Evolutionary conservation across 1,140 invertebrate species (phyloP), one percentile per base, ranked within the genome.

Genomic region (Pachyrhynchus sulphureomaculatus): DNA sequence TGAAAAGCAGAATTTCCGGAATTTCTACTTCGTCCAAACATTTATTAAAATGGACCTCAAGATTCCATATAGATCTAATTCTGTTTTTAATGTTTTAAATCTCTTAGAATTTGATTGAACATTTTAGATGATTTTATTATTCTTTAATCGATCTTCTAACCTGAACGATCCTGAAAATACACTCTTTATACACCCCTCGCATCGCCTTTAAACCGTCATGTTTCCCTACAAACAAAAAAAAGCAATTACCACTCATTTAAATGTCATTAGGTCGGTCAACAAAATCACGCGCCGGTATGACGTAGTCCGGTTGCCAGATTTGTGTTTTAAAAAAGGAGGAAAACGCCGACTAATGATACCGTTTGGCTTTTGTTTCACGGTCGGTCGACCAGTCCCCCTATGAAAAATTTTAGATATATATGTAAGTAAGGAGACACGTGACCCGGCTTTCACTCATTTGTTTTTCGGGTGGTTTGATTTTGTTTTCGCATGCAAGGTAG

Each of bases 351-450:
- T 59, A 59, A 59, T 59, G 56, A 59, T 24, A 49, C 56, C 56
- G 56, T 59, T 59, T 59, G 45, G 56, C 56, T 49, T 59, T 59
- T 59, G 56, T 59, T 59, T 59, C 45, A 59, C 56, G 56, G 56
- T 48, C 56, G 56, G 47, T 4, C 56, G 45, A 21, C 15, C 44
- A 10, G 12, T 13, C 10, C 18, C 52, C 29, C 54, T 18, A 15
- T 23, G 1, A 1, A 17, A 57, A 17, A 57, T 29, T 6, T 12
- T 24, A 45, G 18, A 29, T 53, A 17, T 51, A 34, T 51, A 48
- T n/a, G n/a, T 18, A 54, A 39, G 52, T 32, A 32, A 55, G 15
- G 52, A 5, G 52, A 55, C 52, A 55, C 52, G 52, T 55, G 52
- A 39, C 52, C 32, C 29, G 12, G 29, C 47, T 39, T 55, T 55